These are phyloP conservation scores for Polypterus bichir DNA, from an alignment of 2,113 vertebrate genomes.

Conservation along the genomic window DNA sequence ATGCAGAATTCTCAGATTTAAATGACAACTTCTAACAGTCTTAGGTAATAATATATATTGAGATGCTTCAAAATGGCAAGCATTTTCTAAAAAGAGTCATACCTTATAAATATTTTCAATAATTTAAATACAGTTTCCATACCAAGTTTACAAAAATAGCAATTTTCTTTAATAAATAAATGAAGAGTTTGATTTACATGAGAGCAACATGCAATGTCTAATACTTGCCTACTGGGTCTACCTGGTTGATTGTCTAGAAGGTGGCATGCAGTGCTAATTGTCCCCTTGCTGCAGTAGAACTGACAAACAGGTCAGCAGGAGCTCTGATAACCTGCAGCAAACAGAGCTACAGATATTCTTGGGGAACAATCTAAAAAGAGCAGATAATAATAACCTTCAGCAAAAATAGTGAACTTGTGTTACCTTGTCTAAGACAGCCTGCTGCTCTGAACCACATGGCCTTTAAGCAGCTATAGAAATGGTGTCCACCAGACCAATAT, in stretches of 20 bases:
- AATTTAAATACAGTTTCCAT: conserved; percentile 55
- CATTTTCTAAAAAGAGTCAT: conserved; percentile 51
- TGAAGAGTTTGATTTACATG: conserved; percentile 57
- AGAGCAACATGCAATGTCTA: conserved; percentile 58
- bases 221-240: conserved; percentile 52
- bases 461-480: conserved; percentile 36
- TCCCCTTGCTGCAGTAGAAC: conserved; percentile 40
- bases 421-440: conserved; percentile 42
- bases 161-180: conserved; percentile 59
- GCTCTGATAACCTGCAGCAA: conserved; percentile 36
- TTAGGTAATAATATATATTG: conserved; percentile 43
- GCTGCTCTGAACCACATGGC: conserved; percentile 48
- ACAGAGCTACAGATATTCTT: conserved; percentile 42
- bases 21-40: conserved; percentile 25
- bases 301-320: conserved; percentile 54
- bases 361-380: conserved; percentile 36
- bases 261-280: conserved; percentile 62
- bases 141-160: conserved; percentile 70
- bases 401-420: conserved; percentile 22
- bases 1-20: conserved; percentile 37
- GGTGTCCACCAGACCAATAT: conserved; percentile 41
- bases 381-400: conserved; percentile 39
- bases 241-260: conserved; percentile 63
- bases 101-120: conserved; percentile 63
- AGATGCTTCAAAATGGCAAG: conserved; percentile 43